Evolutionary conservation across 2,888 invertebrate species (phyloP).

Genomic region (Noctua janthina): DNA sequence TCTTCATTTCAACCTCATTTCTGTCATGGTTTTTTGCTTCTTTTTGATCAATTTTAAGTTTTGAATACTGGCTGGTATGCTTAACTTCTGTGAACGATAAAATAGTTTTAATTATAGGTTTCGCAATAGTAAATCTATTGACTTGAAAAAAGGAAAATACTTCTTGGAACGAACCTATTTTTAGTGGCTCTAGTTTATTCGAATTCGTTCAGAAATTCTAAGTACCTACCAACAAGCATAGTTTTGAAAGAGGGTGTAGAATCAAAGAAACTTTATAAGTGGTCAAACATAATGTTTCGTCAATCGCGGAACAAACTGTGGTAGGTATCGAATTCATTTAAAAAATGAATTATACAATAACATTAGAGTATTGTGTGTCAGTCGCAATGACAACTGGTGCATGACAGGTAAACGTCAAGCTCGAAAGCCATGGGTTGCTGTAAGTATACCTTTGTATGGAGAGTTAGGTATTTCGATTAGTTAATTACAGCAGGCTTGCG

Average conservation of each 20-base stretch:
- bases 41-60: slow-evolving; percentile 10
- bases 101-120: slow-evolving; percentile 35
- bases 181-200: background rate
- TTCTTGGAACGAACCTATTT: slow-evolving; percentile 22
- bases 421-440: slow-evolving; percentile 23
- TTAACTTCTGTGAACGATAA: slow-evolving; percentile 42
- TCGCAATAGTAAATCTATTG: slow-evolving; percentile 2
- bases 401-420: slow-evolving; percentile 63
- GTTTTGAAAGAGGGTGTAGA: slow-evolving; percentile 5
- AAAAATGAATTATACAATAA: slow-evolving; percentile 75
- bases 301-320: slow-evolving; percentile 64
- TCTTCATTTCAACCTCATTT: slow-evolving; percentile 29
- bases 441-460: slow-evolving; percentile 18
- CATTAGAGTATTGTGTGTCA: slow-evolving; percentile 70
- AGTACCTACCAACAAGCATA: background rate
- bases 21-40: slow-evolving; percentile 20
- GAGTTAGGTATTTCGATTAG: slow-evolving; percentile 13
- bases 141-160: slow-evolving; percentile 2
- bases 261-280: slow-evolving; percentile 29
- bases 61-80: slow-evolving; percentile 18
- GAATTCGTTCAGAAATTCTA: background rate
- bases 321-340: slow-evolving; percentile 72
- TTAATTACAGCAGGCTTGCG: slow-evolving; percentile 19
- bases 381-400: slow-evolving; percentile 74
- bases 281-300: slow-evolving; percentile 55